Conservation (phyloP, 2,113 vertebrate genomes). For the Daphoenositta chrysoptera region DNA sequence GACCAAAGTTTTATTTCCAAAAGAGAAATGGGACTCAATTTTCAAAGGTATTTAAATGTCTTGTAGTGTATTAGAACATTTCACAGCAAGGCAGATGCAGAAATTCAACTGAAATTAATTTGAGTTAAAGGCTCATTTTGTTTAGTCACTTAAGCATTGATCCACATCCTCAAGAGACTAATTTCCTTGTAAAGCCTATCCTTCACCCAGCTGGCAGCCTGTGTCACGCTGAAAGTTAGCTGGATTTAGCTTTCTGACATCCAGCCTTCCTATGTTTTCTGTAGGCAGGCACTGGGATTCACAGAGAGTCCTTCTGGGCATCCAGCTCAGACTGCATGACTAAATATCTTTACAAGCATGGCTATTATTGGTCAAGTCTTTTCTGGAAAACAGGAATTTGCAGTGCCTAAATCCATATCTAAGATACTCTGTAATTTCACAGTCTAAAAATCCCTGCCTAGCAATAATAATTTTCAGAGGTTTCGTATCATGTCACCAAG, state of each 20-base stretch:
- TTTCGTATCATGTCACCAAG: background rate
- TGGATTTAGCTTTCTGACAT: background rate
- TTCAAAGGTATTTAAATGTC: background rate
- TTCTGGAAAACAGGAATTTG: background rate
- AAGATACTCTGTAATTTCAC: background rate
- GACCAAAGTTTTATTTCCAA: background rate
- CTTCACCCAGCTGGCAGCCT: background rate
- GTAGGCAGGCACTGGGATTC: background rate
- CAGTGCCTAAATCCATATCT: background rate
- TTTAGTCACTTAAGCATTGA: background rate
- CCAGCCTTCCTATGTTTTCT: background rate
- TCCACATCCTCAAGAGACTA: background rate
- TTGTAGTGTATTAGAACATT: background rate
- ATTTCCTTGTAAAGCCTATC: background rate
- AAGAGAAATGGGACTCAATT: background rate
- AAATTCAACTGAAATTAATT: background rate
- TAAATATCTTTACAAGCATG: background rate
- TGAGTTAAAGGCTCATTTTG: background rate
- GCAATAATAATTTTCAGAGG: background rate
- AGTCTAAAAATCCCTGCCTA: background rate
- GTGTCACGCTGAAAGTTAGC: background rate
- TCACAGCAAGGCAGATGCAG: background rate
- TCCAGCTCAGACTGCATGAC: background rate
- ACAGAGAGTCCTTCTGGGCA: background rate
- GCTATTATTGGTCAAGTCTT: background rate